A percentile compares a stretch with the other conserved stretches of the same genome.
These are phyloP conservation scores for Chelon auratus DNA, from an alignment of 2,797 vertebrate genomes.

Conservation along the genomic window DNA sequence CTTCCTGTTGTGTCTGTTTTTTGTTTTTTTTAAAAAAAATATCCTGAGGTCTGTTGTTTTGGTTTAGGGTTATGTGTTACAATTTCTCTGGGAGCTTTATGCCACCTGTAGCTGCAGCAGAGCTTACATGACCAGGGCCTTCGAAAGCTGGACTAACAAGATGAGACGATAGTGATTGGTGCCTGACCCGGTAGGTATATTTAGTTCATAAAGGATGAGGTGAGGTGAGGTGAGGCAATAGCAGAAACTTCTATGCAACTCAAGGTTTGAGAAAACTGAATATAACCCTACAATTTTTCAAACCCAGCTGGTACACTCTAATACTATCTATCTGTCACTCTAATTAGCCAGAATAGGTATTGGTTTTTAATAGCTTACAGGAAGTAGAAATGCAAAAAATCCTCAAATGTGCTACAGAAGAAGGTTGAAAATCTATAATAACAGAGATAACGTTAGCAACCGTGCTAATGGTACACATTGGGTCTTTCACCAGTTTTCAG, in stretches of 20 bases:
- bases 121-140: conserved; percentile 36
- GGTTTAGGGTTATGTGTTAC: conserved; percentile 26
- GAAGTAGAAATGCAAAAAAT: no score
- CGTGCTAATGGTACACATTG: no score
- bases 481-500: no score
- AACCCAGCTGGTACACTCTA: background rate
- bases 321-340: no score
- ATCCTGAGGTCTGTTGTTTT: conserved; percentile 38
- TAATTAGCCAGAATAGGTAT: no score
- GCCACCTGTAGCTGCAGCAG: conserved; percentile 29
- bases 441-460: no score
- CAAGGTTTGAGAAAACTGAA: conserved; percentile 14
- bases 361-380: no score
- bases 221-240: conserved; percentile 19
- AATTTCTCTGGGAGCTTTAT: conserved; percentile 34
- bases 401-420: no score
- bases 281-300: background rate
- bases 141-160: conserved; percentile 69
- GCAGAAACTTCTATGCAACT: conserved; percentile 24
- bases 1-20: background rate
- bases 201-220: conserved; percentile 54
- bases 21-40: conserved; percentile 32
- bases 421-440: no score
- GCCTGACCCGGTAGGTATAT: conserved; percentile 62
- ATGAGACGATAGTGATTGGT: conserved; percentile 50